phyloP scores from a whole-genome alignment of 1,140 invertebrate genomes.

The Saxidomus purpurata region DNA sequence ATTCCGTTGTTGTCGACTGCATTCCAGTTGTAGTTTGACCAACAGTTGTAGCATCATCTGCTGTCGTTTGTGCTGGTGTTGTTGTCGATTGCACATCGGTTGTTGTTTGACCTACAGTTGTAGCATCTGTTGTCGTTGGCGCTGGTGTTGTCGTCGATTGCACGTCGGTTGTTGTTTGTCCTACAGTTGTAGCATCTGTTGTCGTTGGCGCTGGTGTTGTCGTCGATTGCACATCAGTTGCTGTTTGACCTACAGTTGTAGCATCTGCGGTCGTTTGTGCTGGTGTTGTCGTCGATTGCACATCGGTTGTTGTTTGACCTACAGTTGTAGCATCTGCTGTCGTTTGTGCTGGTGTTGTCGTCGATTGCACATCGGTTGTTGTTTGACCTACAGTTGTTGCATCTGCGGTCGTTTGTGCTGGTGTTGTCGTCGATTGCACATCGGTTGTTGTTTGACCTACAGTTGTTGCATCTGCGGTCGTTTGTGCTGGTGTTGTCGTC shows the following conservation, averaged over 20 bases:
- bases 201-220: neutral
- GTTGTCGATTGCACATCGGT: neutral
- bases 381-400: neutral
- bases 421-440: slow-evolving; percentile 1
- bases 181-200: neutral
- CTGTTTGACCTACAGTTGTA: slow-evolving; percentile 7
- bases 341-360: slow-evolving; percentile 23
- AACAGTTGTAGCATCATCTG: neutral
- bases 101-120: neutral
- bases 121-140: neutral
- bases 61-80: neutral
- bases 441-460: neutral
- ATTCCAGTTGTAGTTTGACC: neutral
- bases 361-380: neutral
- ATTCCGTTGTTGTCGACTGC: neutral
- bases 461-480: slow-evolving; percentile 33
- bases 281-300: neutral
- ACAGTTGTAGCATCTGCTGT: slow-evolving; percentile 17
- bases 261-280: neutral
- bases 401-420: neutral
- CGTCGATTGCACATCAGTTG: neutral
- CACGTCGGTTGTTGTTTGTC: neutral
- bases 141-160: neutral
- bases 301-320: slow-evolving; percentile 7
- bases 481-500: slow-evolving; percentile 11